Base-by-base conservation (phyloP, 2,797 vertebrate genomes). In the Tiaroga cobitis region DNA sequence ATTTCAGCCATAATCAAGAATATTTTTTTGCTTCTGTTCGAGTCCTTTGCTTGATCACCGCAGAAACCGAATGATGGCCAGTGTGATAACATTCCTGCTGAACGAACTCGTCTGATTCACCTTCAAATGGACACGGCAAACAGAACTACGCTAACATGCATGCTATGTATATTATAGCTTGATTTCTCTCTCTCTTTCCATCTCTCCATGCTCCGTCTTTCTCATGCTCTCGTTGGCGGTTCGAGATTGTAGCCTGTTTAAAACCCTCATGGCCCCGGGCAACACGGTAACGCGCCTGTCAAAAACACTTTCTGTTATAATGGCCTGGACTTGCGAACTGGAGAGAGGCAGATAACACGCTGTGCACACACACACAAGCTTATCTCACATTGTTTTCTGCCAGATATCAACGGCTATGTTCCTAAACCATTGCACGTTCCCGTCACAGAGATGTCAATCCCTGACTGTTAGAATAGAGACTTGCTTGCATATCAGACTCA, bases 251-350 rank as follows among this genome's bases (percentile, higher is more conserved):
- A 54, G 76, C 81, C 82, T 74, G 83, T 87, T 85, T 88, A 85
- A 88, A 88, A 65, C 65, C 59, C 83, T 88, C 78, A 88, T 82
- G 69, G 87, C 83, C 59, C 61, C 18, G 83, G 83, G 89, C 87
- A 84, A 85, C 81, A 43, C 73, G 51, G 77, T 77, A 86, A 89
- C 86, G 75, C 75, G 85, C 83, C 87, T 90, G 89, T 90, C 87
- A 88, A 37, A 88, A 87, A 70, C 76, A 67, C 85, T 90, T 76
- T 74, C 54, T 29, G 78, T 86, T 86, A 89, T 88, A 87, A 90
- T 78, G 78, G 76, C 81, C 81, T 72, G 81, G 49, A 69, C 82
- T 84, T 54, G 81, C 26, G 69, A 81, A 82, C 6, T 29, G 41
- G 32, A 24, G 80, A 68, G 75, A 78, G 83, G 51, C 68, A 87